A percentile compares a stretch with the other conserved stretches of the same genome.
Evolutionary conservation across 2,888 invertebrate species (phyloP).

Genomic region (Ischnura elegans): DNA sequence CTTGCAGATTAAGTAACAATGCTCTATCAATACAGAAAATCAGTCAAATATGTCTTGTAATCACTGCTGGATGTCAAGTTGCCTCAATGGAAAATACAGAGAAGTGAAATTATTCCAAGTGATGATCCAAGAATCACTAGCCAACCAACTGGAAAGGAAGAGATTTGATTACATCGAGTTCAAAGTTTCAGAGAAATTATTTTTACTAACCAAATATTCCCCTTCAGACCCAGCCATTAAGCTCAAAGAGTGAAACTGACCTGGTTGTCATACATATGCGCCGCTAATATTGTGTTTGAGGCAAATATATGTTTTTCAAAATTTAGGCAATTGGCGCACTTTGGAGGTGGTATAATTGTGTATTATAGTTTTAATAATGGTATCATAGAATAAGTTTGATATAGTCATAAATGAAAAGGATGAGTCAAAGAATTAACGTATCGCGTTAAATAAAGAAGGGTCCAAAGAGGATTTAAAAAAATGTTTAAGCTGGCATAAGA

Average conservation of each 20-base stretch:
- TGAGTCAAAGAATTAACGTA: no score
- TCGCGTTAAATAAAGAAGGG: background rate
- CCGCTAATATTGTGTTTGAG: no score
- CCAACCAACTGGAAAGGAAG: background rate
- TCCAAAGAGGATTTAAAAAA: background rate
- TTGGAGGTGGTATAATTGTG: no score
- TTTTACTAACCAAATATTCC: background rate
- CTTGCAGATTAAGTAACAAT: background rate
- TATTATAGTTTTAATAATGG: no score
- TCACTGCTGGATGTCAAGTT: conserved; percentile 27
- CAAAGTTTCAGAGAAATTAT: background rate
- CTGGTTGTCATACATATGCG: no score
- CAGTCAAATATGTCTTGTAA: background rate
- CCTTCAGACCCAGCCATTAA: no score
- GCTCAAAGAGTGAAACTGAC: no score
- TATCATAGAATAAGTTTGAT: no score
- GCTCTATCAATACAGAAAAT: background rate
- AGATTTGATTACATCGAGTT: background rate
- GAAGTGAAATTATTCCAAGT: conserved; percentile 59
- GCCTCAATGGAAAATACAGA: conserved; percentile 63
- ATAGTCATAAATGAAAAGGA: no score
- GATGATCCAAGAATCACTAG: conserved; percentile 16
- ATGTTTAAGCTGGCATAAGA: no score
- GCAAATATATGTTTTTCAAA: no score
- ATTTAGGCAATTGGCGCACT: no score